Evolutionary conservation across 2,797 vertebrate species (phyloP), one percentile per base, ranked within the genome.

Genomic region (Fratercula arctica): DNA sequence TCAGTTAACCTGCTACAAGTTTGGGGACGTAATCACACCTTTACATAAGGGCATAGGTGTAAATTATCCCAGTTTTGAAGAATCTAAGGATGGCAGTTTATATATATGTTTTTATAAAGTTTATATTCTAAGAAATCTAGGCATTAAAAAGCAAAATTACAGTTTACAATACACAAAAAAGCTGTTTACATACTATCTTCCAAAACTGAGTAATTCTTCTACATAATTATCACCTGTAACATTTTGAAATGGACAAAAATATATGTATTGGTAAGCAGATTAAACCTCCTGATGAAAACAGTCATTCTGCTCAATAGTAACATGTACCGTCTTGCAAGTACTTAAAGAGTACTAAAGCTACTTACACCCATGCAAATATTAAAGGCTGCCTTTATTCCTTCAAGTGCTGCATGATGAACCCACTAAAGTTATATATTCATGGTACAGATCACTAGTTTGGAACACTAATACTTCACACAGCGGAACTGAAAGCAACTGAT

Each of bases 21-120:
- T 6, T 5, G 12, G 20, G 17, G 39, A 51, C 6, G 35, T 8
- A 48, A 86, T 10, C 43, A 15, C 12, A 37, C 15, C n/a, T 83
- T 67, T 14, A n/a, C 15, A 0, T 23, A 59, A 43, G 11, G 54
- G n/a, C 3, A 0, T 3, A 53, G 79, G 8, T 29, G 51, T 16
- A 56, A 74, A 67, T 23, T 0, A 56, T 0, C 53, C 48, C 11
- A 16, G 12, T n/a, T 70, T 37, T 35, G 56, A 83, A 85, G 45
- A 74, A 63, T 3, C 4, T 39, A 69, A 39, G 23, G 18, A 46
- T 41, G 8, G 37, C 2, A 12, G 31, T 20, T 83, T n/a, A 31
- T 31, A 17, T 14, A 0, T 16, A 7, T 7, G n/a, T 16, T 51
- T 67, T 64, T 41, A 57, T 21, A 8, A 68, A 76, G 39, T 33